Evolutionary conservation across 2,888 invertebrate species (phyloP).

Genomic region (Bombylius discolor): DNA sequence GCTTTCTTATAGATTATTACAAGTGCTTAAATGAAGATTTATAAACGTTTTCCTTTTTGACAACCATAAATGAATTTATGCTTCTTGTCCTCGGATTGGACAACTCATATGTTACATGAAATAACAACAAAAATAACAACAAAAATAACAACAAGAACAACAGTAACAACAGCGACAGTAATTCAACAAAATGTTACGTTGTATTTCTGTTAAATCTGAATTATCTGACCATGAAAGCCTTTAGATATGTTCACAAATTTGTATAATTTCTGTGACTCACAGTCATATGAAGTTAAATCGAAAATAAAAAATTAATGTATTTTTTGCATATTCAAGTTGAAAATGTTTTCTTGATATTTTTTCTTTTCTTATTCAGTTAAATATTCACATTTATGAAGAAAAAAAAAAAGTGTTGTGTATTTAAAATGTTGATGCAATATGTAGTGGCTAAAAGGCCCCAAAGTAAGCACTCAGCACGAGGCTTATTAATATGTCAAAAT

Average conservation of each 20-base stretch:
- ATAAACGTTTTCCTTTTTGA: slow-evolving; percentile 14
- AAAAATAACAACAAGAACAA: neutral
- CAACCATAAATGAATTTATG: slow-evolving; percentile 15
- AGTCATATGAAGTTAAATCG: neutral
- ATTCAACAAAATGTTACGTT: too few relatives aligned
- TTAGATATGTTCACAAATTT: slow-evolving; percentile 10
- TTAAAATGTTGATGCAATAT: neutral
- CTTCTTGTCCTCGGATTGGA: slow-evolving; percentile 11
- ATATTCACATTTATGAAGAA: neutral
- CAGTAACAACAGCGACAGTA: neutral
- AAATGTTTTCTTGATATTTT: too few relatives aligned
- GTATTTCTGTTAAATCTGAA: neutral
- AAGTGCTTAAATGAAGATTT: slow-evolving; percentile 16
- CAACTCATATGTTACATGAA: slow-evolving; percentile 11
- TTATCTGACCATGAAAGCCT: slow-evolving; percentile 5
- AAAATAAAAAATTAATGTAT: neutral
- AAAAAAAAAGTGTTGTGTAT: neutral
- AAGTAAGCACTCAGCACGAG: slow-evolving; percentile 5
- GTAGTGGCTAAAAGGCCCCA: neutral
- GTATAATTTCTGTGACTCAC: neutral
- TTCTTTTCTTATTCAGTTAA: too few relatives aligned
- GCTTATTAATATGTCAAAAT: slow-evolving; percentile 11
- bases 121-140: neutral
- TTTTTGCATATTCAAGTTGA: too few relatives aligned
- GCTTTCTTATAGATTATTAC: slow-evolving; percentile 8